Percentiles rank a stretch among this genome's conserved stretches.
phyloP scores from a whole-genome alignment of 2,888 invertebrate species.

The Acrobasis consociella region DNA sequence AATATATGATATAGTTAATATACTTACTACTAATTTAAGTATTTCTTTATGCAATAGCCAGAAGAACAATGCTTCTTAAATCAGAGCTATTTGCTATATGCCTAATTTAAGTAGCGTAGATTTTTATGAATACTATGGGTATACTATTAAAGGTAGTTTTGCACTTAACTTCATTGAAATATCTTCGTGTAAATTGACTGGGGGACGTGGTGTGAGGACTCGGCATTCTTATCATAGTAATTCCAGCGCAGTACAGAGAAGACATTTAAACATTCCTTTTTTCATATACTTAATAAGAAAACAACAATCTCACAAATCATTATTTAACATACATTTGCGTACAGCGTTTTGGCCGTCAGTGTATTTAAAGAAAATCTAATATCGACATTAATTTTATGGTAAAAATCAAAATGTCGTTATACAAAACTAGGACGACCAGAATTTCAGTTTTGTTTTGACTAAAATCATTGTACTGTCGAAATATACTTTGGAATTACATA shows the following conservation, averaged over 20 bases:
- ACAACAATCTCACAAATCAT: background rate
- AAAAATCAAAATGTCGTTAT: background rate
- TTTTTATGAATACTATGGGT: too few species aligned
- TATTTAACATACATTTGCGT: background rate
- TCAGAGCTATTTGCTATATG: too few species aligned
- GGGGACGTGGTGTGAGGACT: conserved; percentile 72
- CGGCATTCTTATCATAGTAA: conserved; percentile 24
- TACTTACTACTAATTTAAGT: too few species aligned
- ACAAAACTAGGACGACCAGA: background rate
- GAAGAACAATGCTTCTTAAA: too few species aligned
- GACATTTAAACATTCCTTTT: background rate
- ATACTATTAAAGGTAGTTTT: background rate
- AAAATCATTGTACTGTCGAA: conserved; percentile 8
- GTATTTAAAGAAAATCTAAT: background rate
- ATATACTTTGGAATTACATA: conserved; percentile 18
- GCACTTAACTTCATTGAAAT: conserved; percentile 53
- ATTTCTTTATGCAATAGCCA: too few species aligned
- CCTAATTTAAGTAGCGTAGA: too few species aligned
- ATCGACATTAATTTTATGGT: background rate
- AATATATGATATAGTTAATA: too few species aligned
- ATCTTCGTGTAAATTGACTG: conserved; percentile 59
- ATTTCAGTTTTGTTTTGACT: background rate
- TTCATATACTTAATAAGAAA: background rate
- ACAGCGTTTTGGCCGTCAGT: conserved; percentile 1
- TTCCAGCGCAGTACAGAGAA: conserved; percentile 11